Evolutionary conservation across 2,888 invertebrate genomes (phyloP).

Genomic region (Megalurothrips usitatus): DNA sequence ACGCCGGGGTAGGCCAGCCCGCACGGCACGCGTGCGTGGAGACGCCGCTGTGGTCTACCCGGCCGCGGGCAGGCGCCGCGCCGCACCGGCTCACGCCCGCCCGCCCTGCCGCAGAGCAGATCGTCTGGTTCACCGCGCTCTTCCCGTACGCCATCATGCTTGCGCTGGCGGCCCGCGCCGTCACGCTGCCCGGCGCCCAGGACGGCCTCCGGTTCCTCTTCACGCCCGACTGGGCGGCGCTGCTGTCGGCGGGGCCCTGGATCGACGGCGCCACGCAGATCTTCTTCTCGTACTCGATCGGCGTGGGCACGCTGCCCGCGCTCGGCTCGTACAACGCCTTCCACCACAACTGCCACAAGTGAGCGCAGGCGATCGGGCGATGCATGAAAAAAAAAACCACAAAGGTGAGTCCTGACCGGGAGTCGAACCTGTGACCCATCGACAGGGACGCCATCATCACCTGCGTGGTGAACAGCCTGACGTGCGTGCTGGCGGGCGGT

Average conservation of each 20-base stretch:
- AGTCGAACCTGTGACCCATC: neutral
- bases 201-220: slow-evolving; percentile 63
- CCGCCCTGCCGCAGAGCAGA: slow-evolving; percentile 43
- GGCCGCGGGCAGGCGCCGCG: neutral
- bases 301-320: slow-evolving; percentile 71
- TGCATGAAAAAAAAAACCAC: neutral
- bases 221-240: slow-evolving; percentile 56
- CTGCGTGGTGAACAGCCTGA: slow-evolving; percentile 65
- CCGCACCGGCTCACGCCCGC: neutral
- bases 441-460: slow-evolving; percentile 67
- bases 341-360: slow-evolving; percentile 71
- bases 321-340: slow-evolving; percentile 71
- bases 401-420: neutral
- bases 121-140: slow-evolving; percentile 73
- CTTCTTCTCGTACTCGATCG: slow-evolving; percentile 73
- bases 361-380: slow-evolving; percentile 36
- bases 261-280: slow-evolving; percentile 73
- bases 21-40: neutral
- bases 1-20: neutral
- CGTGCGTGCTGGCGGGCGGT: slow-evolving; percentile 67
- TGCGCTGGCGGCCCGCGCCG: slow-evolving; percentile 60
- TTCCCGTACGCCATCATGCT: slow-evolving; percentile 68
- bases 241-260: slow-evolving; percentile 57
- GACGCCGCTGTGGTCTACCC: neutral
- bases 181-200: slow-evolving; percentile 62